phyloP scores from a whole-genome alignment of 2,113 vertebrate genomes.

The Sorex araneus region DNA sequence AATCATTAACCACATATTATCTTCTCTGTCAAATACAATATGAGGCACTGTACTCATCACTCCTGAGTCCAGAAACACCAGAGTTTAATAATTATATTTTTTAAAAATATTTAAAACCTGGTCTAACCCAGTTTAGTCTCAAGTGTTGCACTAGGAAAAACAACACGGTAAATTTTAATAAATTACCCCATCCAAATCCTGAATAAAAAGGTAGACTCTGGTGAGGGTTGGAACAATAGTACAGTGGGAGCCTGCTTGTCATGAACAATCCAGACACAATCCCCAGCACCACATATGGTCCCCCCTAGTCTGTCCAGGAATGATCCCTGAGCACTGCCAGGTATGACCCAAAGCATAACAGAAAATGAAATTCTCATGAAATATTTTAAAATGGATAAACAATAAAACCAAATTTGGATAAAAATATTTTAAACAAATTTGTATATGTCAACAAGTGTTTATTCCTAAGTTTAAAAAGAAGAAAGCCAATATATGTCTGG shows the following conservation, averaged over 20 bases:
- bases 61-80: too few species aligned
- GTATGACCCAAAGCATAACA: neutral
- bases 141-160: neutral
- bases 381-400: neutral
- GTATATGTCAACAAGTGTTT: neutral
- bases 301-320: too few species aligned
- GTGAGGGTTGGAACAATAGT: neutral
- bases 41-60: neutral
- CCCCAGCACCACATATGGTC: too few species aligned
- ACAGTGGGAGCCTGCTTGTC: too few species aligned
- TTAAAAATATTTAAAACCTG: too few species aligned
- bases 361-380: neutral
- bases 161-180: neutral
- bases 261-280: too few species aligned
- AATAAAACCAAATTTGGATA: neutral
- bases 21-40: neutral
- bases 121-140: neutral
- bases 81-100: too few species aligned
- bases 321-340: too few species aligned
- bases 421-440: neutral
- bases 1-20: neutral
- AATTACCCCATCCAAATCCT: neutral
- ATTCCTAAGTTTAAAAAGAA: neutral
- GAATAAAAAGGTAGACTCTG: neutral
- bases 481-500: neutral